Evolutionary conservation across 2,888 invertebrate species (phyloP).

Genomic region (Venustoraphidia nigricollis): DNA sequence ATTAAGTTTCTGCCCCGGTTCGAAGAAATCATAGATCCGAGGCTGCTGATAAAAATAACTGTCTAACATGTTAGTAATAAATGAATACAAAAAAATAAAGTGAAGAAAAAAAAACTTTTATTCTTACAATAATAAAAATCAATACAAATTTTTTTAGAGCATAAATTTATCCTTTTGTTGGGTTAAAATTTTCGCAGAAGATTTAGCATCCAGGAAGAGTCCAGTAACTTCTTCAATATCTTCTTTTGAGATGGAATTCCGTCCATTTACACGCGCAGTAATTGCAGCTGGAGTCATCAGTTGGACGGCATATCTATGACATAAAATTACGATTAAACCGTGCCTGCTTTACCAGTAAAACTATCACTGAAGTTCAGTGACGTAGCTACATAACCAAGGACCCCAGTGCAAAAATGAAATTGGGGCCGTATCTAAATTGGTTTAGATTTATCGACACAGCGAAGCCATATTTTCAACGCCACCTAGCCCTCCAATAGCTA

Average conservation of each 20-base stretch:
- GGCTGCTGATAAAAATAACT: too few relatives aligned
- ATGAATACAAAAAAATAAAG: not conserved
- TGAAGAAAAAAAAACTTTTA: not conserved
- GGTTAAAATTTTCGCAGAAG: slow-evolving; percentile 82
- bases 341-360: slow-evolving; percentile 8
- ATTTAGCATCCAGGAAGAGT: slow-evolving; percentile 91
- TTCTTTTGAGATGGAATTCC: slow-evolving; percentile 54
- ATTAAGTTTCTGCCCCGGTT: too few relatives aligned
- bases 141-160: slow-evolving; percentile 39
- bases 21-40: too few relatives aligned
- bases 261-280: slow-evolving; percentile 78
- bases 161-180: slow-evolving; percentile 85
- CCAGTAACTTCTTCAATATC: slow-evolving; percentile 74
- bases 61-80: not conserved
- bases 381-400: too few relatives aligned
- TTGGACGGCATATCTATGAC: slow-evolving; percentile 72
- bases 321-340: not conserved
- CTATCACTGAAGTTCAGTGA: not conserved
- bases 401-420: too few relatives aligned
- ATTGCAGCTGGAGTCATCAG: slow-evolving; percentile 83
- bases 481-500: too few relatives aligned
- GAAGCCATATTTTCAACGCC: too few relatives aligned
- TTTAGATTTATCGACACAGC: too few relatives aligned
- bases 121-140: not conserved
- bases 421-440: too few relatives aligned